Evolutionary conservation across 2,797 vertebrate genomes (phyloP).

Genomic region (Nannoperca obscura): DNA sequence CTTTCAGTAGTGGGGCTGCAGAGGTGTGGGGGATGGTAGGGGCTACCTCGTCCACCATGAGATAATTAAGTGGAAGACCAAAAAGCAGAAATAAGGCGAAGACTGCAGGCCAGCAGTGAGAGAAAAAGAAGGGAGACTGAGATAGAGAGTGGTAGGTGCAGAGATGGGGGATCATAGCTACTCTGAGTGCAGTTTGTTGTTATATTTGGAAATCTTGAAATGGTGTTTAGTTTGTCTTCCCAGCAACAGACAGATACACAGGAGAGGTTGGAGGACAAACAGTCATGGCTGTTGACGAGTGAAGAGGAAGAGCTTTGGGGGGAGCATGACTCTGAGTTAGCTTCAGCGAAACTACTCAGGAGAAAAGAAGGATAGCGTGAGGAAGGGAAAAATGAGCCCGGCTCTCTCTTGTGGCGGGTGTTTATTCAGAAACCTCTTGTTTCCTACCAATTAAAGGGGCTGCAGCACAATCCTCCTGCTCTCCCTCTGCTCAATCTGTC

Average conservation of each 20-base stretch:
- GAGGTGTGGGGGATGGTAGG: slow-evolving; percentile 73
- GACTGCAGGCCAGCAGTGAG: slow-evolving; percentile 42
- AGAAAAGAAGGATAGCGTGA: slow-evolving; percentile 46
- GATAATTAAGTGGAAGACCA: slow-evolving; percentile 80
- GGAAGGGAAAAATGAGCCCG: slow-evolving; percentile 61
- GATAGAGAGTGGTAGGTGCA: slow-evolving; percentile 45
- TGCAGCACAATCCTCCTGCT: slow-evolving; percentile 58
- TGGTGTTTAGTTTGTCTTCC: slow-evolving; percentile 75
- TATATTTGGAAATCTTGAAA: slow-evolving; percentile 79
- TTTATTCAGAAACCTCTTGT: slow-evolving; percentile 79
- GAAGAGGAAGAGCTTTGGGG: slow-evolving; percentile 60
- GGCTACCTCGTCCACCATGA: slow-evolving; percentile 70
- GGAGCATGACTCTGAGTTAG: slow-evolving; percentile 51
- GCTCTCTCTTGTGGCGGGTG: slow-evolving; percentile 74
- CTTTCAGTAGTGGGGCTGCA: slow-evolving; percentile 58
- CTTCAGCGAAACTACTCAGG: slow-evolving; percentile 59
- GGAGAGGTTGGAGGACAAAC: slow-evolving; percentile 66
- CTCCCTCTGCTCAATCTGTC: slow-evolving; percentile 63
- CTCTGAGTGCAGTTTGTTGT: slow-evolving; percentile 59
- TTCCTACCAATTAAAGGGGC: slow-evolving; percentile 78
- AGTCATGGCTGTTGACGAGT: slow-evolving; percentile 69
- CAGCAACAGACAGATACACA: slow-evolving; percentile 76
- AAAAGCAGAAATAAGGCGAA: slow-evolving; percentile 59
- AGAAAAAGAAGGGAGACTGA: slow-evolving; percentile 12
- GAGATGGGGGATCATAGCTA: slow-evolving; percentile 44